Evolutionary conservation across 2,888 invertebrate species (phyloP).

Genomic region (Drosophila paranaensis): DNA sequence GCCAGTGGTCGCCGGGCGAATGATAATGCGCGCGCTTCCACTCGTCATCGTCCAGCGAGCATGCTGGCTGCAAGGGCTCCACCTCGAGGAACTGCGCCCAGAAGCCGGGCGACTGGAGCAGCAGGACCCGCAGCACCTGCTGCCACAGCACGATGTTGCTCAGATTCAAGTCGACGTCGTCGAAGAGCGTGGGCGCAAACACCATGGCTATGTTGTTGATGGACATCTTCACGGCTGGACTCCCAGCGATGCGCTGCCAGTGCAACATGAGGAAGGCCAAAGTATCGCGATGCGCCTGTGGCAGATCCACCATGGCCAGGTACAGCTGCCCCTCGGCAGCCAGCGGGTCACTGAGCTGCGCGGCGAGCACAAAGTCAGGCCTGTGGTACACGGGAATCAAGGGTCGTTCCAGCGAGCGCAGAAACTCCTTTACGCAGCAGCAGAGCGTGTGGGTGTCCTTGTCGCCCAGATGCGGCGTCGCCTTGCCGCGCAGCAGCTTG

Average conservation of each 20-base stretch:
- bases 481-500: constrained; percentile 64
- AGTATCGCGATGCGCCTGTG: constrained; percentile 62
- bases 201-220: constrained; percentile 61
- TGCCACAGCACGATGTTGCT: constrained; percentile 65
- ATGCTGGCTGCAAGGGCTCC: constrained; percentile 37
- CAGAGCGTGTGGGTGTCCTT: constrained; percentile 68
- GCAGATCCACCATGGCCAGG: constrained; percentile 45
- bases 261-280: constrained; percentile 67
- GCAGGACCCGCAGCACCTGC: constrained; percentile 47
- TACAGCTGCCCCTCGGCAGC: constrained; percentile 57
- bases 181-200: constrained; percentile 67
- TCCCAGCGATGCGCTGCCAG: constrained; percentile 68
- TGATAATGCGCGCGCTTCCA: constrained; percentile 43
- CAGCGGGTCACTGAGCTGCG: constrained; percentile 40
- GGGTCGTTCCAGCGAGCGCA: constrained; percentile 56
- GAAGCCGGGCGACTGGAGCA: constrained; percentile 49
- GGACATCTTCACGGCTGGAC: constrained; percentile 63
- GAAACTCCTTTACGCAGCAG: constrained; percentile 67
- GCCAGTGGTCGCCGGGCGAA: constrained; percentile 56
- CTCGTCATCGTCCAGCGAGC: constrained; percentile 44
- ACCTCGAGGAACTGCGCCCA: constrained; percentile 68
- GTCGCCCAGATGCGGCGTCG: constrained; percentile 60
- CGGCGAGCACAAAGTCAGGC: constrained; percentile 52
- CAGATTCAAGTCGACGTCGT: constrained; percentile 61
- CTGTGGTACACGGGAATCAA: constrained; percentile 59